These are phyloP conservation scores for Rhorus exstirpatorius DNA, from an alignment of 2,888 invertebrate genomes.

Conservation along the genomic window DNA sequence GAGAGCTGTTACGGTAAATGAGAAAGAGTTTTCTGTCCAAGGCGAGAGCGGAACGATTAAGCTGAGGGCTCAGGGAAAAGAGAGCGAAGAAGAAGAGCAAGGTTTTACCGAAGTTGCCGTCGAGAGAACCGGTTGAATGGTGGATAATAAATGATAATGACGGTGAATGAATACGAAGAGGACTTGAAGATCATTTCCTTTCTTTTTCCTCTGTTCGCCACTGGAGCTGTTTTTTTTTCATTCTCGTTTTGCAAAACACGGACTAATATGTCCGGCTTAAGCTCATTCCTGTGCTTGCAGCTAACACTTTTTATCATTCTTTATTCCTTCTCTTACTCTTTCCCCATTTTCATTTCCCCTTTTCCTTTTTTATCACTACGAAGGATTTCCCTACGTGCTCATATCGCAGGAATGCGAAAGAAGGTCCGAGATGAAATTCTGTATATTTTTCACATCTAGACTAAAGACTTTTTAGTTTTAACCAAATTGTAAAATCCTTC, in stretches of 20 bases:
- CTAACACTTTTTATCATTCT: conserved; percentile 33
- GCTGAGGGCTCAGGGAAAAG: neutral
- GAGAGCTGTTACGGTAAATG: neutral
- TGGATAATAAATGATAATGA: conserved; percentile 57
- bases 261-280: conserved; percentile 21
- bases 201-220: conserved; percentile 22
- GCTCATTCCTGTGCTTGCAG: conserved; percentile 13
- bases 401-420: neutral
- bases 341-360: neutral
- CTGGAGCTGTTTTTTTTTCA: conserved; percentile 10
- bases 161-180: conserved; percentile 42
- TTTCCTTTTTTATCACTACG: conserved; percentile 21
- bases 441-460: neutral
- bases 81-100: conserved; percentile 5
- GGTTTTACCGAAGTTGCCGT: conserved; percentile 18
- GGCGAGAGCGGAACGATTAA: conserved; percentile 27
- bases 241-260: conserved; percentile 26
- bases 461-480: no score
- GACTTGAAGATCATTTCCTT: conserved; percentile 30
- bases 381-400: conserved; percentile 2
- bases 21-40: conserved; percentile 4
- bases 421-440: neutral
- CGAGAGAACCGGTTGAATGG: conserved; percentile 40
- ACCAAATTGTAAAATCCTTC: no score
- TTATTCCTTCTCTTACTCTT: neutral